Evolutionary conservation across 2,797 vertebrate species (phyloP).

Genomic region (Momotus momota): DNA sequence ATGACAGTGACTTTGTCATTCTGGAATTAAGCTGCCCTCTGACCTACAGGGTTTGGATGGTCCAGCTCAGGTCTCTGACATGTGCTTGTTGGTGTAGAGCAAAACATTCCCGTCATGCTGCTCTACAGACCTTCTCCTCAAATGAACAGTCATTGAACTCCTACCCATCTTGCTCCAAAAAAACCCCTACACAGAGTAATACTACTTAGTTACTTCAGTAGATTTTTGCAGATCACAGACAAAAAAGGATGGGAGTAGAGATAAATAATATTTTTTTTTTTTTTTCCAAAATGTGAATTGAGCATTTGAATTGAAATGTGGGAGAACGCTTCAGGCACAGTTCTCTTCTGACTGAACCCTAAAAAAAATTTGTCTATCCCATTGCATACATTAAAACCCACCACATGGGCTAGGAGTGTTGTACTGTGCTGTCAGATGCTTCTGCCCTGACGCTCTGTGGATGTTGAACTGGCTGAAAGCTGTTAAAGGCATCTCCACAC

Average conservation of each 20-base stretch:
- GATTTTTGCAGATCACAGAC: background rate
- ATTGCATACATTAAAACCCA: background rate
- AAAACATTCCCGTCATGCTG: background rate
- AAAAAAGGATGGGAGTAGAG: background rate
- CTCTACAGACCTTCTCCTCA: background rate
- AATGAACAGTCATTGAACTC: background rate
- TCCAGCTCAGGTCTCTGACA: background rate
- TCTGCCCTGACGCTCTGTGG: background rate
- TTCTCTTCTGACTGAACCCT: background rate
- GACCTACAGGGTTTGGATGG: background rate
- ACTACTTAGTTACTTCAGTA: background rate
- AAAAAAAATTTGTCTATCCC: background rate
- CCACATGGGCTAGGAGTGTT: background rate
- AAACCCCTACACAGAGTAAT: background rate
- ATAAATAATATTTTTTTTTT: background rate
- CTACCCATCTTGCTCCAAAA: accelerated
- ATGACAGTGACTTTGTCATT: background rate
- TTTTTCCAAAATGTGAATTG: background rate
- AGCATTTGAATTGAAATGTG: background rate
- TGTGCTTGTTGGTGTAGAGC: background rate
- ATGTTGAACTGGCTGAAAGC: background rate
- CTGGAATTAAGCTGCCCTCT: background rate
- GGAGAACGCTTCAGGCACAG: background rate
- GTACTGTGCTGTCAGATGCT: background rate
- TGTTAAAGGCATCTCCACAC: background rate